Percentiles rank a stretch among this genome's conserved stretches.
Evolutionary conservation across 2,797 vertebrate species (phyloP).

Genomic region (Tachyglossus aculeatus): DNA sequence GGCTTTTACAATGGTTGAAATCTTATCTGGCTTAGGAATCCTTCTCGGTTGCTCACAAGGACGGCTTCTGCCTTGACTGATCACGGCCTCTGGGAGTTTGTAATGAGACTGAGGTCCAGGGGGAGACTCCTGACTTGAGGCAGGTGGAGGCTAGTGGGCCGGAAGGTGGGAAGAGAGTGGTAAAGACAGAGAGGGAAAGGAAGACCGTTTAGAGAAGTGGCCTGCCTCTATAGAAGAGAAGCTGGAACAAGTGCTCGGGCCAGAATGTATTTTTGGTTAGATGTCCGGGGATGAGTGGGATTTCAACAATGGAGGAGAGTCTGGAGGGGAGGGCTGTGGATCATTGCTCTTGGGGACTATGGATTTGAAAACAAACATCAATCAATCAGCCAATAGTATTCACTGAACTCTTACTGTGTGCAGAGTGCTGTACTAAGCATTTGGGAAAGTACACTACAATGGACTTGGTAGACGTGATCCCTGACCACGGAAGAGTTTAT

Average conservation of each 20-base stretch:
- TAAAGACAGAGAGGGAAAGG: neutral
- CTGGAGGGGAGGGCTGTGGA: neutral
- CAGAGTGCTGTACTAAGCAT: too few relatives aligned
- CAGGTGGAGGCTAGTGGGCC: neutral
- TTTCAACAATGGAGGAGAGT: neutral
- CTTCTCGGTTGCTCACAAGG: constrained; percentile 23
- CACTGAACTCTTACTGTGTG: too few relatives aligned
- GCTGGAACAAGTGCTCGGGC: too few relatives aligned
- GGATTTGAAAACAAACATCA: too few relatives aligned
- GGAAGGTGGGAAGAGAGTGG: neutral
- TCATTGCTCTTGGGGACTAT: neutral
- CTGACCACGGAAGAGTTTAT: too few relatives aligned
- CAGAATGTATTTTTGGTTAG: too few relatives aligned
- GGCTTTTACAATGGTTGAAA: constrained; percentile 12
- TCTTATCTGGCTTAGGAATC: constrained; percentile 4
- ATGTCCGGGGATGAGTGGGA: too few relatives aligned
- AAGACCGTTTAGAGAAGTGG: neutral
- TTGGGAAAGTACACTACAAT: too few relatives aligned
- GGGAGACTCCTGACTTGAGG: neutral
- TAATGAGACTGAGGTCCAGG: constrained; percentile 1
- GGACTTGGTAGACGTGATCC: too few relatives aligned
- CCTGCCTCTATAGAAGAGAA: too few relatives aligned
- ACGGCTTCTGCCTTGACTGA: constrained; percentile 13
- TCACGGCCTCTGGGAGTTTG: neutral
- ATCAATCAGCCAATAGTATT: too few relatives aligned